Percentiles rank a stretch among this genome's conserved stretches.
phyloP scores from a whole-genome alignment of 2,113 vertebrate genomes.

The Microcebus jonahi region DNA sequence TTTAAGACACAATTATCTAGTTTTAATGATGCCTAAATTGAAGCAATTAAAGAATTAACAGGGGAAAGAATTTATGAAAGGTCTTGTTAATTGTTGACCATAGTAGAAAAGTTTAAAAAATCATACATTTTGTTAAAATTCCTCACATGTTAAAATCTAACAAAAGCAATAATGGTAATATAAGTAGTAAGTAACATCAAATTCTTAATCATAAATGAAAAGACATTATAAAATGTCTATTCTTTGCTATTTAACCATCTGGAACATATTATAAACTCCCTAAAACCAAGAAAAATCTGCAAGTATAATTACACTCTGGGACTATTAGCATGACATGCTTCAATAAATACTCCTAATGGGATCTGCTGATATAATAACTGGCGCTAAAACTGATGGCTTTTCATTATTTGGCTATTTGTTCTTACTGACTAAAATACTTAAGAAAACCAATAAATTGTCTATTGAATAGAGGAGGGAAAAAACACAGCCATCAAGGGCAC shows the following conservation, averaged over 20 bases:
- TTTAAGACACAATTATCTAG: conserved; percentile 53
- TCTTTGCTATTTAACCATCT: conserved; percentile 68
- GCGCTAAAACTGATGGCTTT: conserved; percentile 57
- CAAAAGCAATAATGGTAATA: conserved; percentile 48
- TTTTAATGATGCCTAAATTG: conserved; percentile 68
- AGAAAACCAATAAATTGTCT: conserved; percentile 50
- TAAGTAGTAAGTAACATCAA: conserved; percentile 25
- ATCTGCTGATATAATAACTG: conserved; percentile 76
- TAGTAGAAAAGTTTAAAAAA: not conserved
- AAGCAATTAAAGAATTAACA: conserved; percentile 64
- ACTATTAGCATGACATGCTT: conserved; percentile 70
- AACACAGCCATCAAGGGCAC: not conserved
- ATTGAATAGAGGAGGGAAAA: conserved; percentile 48
- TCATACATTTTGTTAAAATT: conserved; percentile 32
- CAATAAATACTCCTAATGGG: conserved; percentile 74
- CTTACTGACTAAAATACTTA: conserved; percentile 15
- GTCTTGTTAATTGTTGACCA: conserved; percentile 53
- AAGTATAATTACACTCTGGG: conserved; percentile 78
- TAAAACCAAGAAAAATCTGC: conserved; percentile 78
- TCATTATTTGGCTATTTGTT: conserved; percentile 59
- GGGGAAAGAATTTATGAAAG: conserved; percentile 49
- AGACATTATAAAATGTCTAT: conserved; percentile 62
- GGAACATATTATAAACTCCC: conserved; percentile 65
- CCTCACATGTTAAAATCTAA: conserved; percentile 48
- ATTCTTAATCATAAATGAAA: conserved; percentile 52